These are phyloP conservation scores for Aelia acuminata DNA, from an alignment of 2,888 invertebrate genomes.

Conservation along the genomic window DNA sequence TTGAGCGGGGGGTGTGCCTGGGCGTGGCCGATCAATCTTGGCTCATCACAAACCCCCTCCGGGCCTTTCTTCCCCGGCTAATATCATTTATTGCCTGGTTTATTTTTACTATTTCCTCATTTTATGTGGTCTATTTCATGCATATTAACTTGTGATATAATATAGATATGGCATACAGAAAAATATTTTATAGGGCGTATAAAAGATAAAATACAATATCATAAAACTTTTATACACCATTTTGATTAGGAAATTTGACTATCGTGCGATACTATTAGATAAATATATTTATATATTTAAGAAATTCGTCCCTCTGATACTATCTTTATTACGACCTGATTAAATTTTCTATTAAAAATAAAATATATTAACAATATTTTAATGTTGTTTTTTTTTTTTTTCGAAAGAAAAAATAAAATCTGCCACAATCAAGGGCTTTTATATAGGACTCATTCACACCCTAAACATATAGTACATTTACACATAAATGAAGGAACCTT, in stretches of 20 bases:
- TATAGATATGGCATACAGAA: constrained; percentile 30
- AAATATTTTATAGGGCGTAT: constrained; percentile 24
- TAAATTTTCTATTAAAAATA: too few relatives aligned
- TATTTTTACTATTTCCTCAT: constrained; percentile 44
- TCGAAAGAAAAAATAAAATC: too few relatives aligned
- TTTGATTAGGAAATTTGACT: not conserved
- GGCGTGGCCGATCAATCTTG: constrained; percentile 47
- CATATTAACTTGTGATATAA: constrained; percentile 39
- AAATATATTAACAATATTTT: too few relatives aligned
- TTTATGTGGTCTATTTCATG: constrained; percentile 42
- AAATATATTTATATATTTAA: not conserved
- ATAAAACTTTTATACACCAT: constrained; percentile 12
- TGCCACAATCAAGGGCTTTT: too few relatives aligned
- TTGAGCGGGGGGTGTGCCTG: constrained; percentile 38
- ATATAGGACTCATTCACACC: too few relatives aligned
- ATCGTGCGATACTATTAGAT: not conserved
- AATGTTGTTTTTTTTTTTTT: too few relatives aligned
- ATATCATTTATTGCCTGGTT: constrained; percentile 44
- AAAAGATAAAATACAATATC: constrained; percentile 20
- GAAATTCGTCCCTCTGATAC: not conserved
- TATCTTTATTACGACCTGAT: too few relatives aligned
- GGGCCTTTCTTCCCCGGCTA: not conserved
- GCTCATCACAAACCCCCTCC: constrained; percentile 30
- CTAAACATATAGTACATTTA: too few relatives aligned
- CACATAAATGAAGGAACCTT: too few relatives aligned